Evolutionary conservation across 37 sponge, comb jelly and placozoan genomes (phyloP), one percentile per base, ranked within the genome.

Genomic region (Bolinopsis microptera): DNA sequence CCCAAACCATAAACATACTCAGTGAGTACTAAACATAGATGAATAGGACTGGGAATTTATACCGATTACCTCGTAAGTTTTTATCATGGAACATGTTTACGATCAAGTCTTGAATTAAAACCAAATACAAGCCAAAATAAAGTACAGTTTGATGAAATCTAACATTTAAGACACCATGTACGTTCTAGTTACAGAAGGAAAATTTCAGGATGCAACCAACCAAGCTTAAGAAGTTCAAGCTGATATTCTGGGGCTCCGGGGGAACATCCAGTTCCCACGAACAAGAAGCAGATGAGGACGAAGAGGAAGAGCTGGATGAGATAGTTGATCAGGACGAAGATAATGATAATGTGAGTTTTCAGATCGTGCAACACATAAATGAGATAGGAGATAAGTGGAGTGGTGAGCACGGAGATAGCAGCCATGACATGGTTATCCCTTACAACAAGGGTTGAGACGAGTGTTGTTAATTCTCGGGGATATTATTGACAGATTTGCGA

Each of bases 231-330:
- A 80, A 80, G 30, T 32, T 80, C 9, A 80, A 30, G 82, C 38
- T 80, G 38, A 34, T 80, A 35, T 80, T 80, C 82, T 80, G 30
- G 21, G 82, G 82, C 38, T 36, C 82, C 21, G 82, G 82, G 30
- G 23, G 82, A 2, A 33, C 24, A 1, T 18, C 82, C 24, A 72
- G 75, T n/a, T 80, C 82, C 74, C 28, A 28, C 25, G 74, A 70
- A 80, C n/a, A 21, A 8, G 26, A 3, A 23, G 75, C 31, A 24
- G 75, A 72, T n/a, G 31, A 23, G 26, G 75, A 72, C 75, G 75
- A 72, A 21, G 68, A 67, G 68, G 75, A 72, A 3, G 75, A 72
- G 13, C 61, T 13, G 13, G 28, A 70, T 2, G 74, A 70, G 74
- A 28, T 70, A 9, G 74, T 22, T 9, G 74, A 70, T 22, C 74